These are phyloP conservation scores for Limenitis camilla DNA, from an alignment of 2,888 invertebrate species.

Conservation along the genomic window DNA sequence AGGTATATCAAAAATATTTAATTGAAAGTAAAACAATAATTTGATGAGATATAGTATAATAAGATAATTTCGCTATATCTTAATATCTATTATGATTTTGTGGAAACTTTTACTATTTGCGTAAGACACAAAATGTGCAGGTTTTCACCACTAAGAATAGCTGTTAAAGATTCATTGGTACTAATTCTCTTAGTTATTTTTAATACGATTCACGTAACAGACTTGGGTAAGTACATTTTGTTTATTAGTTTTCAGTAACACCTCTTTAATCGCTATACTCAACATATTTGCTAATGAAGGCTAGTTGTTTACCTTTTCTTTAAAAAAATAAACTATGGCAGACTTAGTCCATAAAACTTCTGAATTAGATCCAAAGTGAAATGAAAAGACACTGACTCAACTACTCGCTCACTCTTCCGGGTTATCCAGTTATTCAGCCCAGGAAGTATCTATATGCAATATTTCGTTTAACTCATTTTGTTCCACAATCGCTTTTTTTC, in stretches of 20 bases:
- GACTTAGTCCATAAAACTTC: too few relatives aligned
- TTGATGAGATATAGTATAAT: too few relatives aligned
- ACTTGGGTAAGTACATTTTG: slow-evolving; percentile 53
- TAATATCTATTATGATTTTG: slow-evolving; percentile 1
- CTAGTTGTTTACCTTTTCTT: too few relatives aligned
- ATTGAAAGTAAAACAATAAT: too few relatives aligned
- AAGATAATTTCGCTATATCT: not conserved
- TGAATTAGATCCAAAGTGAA: too few relatives aligned
- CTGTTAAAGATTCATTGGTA: slow-evolving; percentile 55
- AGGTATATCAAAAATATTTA: too few relatives aligned
- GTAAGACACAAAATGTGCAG: slow-evolving; percentile 12
- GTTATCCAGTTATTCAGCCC: too few relatives aligned
- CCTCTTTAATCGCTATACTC: not conserved
- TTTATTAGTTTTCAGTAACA: not conserved
- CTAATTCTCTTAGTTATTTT: slow-evolving; percentile 63
- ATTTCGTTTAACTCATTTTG: not conserved
- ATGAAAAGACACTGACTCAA: too few relatives aligned
- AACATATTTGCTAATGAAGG: too few relatives aligned
- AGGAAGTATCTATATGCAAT: too few relatives aligned
- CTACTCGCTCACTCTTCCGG: too few relatives aligned
- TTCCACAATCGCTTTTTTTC: slow-evolving; percentile 1
- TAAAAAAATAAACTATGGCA: too few relatives aligned
- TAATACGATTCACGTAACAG: slow-evolving; percentile 65
- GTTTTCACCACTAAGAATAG: slow-evolving; percentile 46
- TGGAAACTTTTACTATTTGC: not conserved